Base-by-base conservation (phyloP, 2,113 vertebrate species). In the Rhinoderma darwinii region DNA sequence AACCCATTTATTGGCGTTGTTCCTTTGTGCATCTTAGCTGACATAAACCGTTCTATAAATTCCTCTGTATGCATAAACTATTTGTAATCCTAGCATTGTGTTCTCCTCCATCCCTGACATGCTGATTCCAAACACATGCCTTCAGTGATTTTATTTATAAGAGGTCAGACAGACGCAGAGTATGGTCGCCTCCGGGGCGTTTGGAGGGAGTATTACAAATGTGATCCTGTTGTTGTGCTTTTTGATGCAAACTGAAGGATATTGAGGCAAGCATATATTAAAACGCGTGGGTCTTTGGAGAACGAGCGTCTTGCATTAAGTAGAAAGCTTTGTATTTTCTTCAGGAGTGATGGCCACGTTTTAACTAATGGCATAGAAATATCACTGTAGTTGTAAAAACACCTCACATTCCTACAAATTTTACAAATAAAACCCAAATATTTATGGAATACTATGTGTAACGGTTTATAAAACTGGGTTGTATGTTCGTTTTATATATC, bases 51-150 rank as follows among this genome's bases (percentile, higher is more conserved):
- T 76, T 20, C 66, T 37, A 18, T 70, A 39, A 39, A 72, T 39
- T 32, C 75, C 75, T 54, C 47, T 3, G 47, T 4, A 51, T 78
- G 75, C 43, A 35, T 50, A 77, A 51, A 51, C 44, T 77, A 30
- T 51, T 4, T 51, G 74, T 77, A 77, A 77, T 77, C 74, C 74
- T 9, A 8, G 74, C 74, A 77, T 51, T 50, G 44, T 50, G 74
- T 32, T 30, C 44, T 50, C 43, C n/a, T 51, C 44, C 25, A 44
- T 51, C 47, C 47, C 32, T 77, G 74, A 50, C 73, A 47, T 50
- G 73, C 70, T 37, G 73, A 76, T 76, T 47, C n/a, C 73, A 17
- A 27, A 22, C 74, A 9, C n/a, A 20, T 9, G 44, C 50, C 18
- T 50, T 51, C 43, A 1, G 43, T 30, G 73, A 14, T n/a, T n/a